A percentile compares a stretch with the other conserved stretches of the same genome.
These are phyloP conservation scores for Epinotia bilunana DNA, from an alignment of 2,888 invertebrate species.

Conservation along the genomic window DNA sequence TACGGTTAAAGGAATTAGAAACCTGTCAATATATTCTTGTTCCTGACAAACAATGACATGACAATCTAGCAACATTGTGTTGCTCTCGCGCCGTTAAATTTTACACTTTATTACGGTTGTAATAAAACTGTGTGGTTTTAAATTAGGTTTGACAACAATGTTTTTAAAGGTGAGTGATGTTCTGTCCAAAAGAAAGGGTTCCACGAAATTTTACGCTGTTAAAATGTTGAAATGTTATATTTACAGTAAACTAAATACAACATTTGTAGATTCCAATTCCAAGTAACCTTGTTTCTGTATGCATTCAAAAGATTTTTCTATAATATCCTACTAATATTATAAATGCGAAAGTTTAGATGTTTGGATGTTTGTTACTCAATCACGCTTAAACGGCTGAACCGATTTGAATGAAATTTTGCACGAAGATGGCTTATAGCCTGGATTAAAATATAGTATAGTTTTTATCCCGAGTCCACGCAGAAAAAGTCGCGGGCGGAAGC, in stretches of 20 bases:
- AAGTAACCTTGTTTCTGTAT: neutral
- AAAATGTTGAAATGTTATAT: neutral
- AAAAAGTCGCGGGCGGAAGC: too few relatives aligned
- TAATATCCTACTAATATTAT: too few relatives aligned
- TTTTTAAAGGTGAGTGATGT: conserved; percentile 12
- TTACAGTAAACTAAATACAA: neutral
- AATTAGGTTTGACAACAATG: conserved; percentile 42
- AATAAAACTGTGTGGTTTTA: conserved; percentile 33
- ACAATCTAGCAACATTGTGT: conserved; percentile 39
- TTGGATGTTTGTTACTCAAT: too few relatives aligned
- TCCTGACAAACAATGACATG: conserved; percentile 39
- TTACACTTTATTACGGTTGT: conserved; percentile 41
- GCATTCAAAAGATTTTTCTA: too few relatives aligned
- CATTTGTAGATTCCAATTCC: neutral
- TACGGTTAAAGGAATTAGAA: conserved; percentile 39
- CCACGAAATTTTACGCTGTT: neutral
- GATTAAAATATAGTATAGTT: too few relatives aligned
- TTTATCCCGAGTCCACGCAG: too few relatives aligned
- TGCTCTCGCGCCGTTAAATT: conserved; percentile 33
- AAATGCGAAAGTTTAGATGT: too few relatives aligned
- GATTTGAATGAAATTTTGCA: too few relatives aligned
- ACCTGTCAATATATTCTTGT: conserved; percentile 44
- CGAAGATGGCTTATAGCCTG: too few relatives aligned
- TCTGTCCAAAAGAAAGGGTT: neutral
- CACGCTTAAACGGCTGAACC: too few relatives aligned